Evolutionary conservation across 2,888 invertebrate species (phyloP), one percentile per base, ranked within the genome.

Genomic region (Hanleya hanleyi): DNA sequence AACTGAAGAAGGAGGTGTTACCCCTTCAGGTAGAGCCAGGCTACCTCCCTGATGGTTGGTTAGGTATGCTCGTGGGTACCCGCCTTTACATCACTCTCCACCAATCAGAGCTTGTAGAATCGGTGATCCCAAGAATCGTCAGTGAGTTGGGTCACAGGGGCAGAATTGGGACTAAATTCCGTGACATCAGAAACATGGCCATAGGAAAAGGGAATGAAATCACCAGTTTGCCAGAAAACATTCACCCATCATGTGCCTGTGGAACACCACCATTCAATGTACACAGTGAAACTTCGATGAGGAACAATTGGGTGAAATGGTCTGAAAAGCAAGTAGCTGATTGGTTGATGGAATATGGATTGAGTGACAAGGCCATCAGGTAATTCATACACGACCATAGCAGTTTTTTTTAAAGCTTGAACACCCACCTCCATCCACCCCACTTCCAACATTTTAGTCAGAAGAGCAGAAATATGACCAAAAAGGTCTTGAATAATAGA

Each of bases 11-110:
- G 77, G 84, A 84, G 71, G 86, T 90, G 69, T 76, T 90, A 15
- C 90, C 90, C 0, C 72, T 90, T 18, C 79, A 87, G 6, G 75
- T 89, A 22, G 86, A 90, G 79, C 38, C 77, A 5, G 81, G 82
- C 18, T 90, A 88, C 70, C 72, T 77, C 1, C 88, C 90, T 4
- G 89, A 90, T 73, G 90, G 90, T n/a, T 90, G 90, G 90, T 81
- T 90, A 37, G 90, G 90, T 0, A 84, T 89, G 66, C 73, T 90
- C 69, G 86, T 88, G 5, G 89, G 90, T 5, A 87, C 87, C 6
- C 78, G 82, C 4, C 81, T 89, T 35, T 88, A 89, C 75, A 88
- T 89, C 72, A 87, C 90, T 76, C 79, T 90, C 75, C 84, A 82
- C 69, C 71, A 75, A 0, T 82, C 83, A 15, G 81, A 80, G 12